Percentiles rank a stretch among this genome's conserved stretches.
Evolutionary conservation across 2,113 vertebrate genomes (phyloP).

Genomic region (Grammomys surdaster): DNA sequence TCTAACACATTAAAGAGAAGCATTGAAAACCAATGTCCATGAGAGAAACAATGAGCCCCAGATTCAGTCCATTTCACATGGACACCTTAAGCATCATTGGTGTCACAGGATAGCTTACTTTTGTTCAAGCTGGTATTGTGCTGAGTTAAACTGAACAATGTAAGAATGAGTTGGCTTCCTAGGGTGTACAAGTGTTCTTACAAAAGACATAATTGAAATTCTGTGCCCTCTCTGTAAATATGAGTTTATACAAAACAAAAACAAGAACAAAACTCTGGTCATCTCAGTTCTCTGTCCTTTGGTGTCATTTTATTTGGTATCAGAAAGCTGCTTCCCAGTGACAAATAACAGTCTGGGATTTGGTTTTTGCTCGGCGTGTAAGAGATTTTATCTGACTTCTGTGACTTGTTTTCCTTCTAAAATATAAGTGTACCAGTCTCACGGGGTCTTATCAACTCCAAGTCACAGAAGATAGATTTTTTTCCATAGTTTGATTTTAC

Average conservation of each 20-base stretch:
- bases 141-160: not conserved
- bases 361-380: slow-evolving; percentile 33
- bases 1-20: slow-evolving; percentile 1
- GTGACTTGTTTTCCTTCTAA: slow-evolving; percentile 58
- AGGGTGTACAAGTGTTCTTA: not conserved
- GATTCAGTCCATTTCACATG: not conserved
- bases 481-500: slow-evolving; percentile 49
- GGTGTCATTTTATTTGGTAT: slow-evolving; percentile 41
- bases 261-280: not conserved
- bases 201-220: slow-evolving; percentile 48
- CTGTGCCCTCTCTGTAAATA: slow-evolving; percentile 8
- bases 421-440: not conserved
- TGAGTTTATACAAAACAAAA: not conserved
- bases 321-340: slow-evolving; percentile 16
- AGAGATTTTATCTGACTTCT: slow-evolving; percentile 43
- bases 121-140: not conserved
- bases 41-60: not conserved
- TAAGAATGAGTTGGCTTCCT: not conserved
- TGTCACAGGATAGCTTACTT: not conserved
- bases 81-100: not conserved
- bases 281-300: not conserved
- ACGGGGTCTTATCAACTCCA: not conserved
- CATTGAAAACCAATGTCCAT: not conserved
- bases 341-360: slow-evolving; percentile 52
- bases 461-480: not conserved